phyloP scores from a whole-genome alignment of 2,888 invertebrate species.

The Therioaphis trifolii region DNA sequence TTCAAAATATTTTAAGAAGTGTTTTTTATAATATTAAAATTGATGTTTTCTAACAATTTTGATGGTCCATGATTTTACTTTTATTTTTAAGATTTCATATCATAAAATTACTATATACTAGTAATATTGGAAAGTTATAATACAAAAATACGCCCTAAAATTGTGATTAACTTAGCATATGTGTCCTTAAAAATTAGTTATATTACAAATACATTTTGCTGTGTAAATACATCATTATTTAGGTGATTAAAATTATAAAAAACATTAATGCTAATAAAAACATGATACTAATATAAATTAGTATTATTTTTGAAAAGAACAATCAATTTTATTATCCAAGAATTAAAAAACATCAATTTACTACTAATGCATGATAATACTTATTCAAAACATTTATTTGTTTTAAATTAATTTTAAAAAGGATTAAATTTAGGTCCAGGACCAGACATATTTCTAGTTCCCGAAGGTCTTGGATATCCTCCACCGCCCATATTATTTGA shows the following conservation, averaged over 20 bases:
- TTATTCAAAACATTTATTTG: constrained; percentile 30
- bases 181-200: constrained; percentile 19
- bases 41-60: neutral
- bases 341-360: constrained; percentile 8
- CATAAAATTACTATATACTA: constrained; percentile 20
- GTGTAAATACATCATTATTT: constrained; percentile 39
- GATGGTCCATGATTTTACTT: neutral
- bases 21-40: constrained; percentile 13
- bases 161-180: constrained; percentile 8
- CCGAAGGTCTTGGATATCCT: constrained; percentile 56
- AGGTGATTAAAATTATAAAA: constrained; percentile 32
- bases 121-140: constrained; percentile 20
- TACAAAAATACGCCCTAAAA: constrained; percentile 15
- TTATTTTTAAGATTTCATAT: neutral
- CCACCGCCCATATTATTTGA: constrained; percentile 58
- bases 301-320: constrained; percentile 14
- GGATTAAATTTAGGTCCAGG: constrained; percentile 59
- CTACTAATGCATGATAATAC: constrained; percentile 32
- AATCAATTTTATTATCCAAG: constrained; percentile 16
- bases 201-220: constrained; percentile 38
- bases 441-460: constrained; percentile 58
- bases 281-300: constrained; percentile 38
- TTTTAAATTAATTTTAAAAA: constrained; percentile 26
- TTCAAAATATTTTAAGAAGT: constrained; percentile 6
- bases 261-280: neutral